These are phyloP conservation scores for Garrulus glandarius DNA, from an alignment of 2,797 vertebrate species.

Conservation along the genomic window DNA sequence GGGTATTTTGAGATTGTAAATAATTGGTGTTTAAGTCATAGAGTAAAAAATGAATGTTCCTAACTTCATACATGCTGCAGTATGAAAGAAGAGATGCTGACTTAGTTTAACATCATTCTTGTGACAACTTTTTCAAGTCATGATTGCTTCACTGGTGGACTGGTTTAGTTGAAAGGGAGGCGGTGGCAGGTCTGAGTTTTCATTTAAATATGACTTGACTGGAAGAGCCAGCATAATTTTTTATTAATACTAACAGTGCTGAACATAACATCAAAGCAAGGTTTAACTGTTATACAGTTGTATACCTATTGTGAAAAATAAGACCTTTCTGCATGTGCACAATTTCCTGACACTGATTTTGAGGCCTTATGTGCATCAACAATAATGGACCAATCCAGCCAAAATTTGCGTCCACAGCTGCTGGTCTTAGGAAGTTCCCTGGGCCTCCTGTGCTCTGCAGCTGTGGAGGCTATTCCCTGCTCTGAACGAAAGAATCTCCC, in stretches of 20 bases:
- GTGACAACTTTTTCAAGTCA: neutral
- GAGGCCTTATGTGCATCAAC: neutral
- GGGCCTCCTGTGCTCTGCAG: conserved; percentile 56
- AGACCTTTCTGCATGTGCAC: neutral
- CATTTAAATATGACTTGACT: neutral
- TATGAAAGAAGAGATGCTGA: neutral
- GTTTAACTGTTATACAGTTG: neutral
- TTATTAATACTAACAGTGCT: neutral
- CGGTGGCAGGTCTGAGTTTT: neutral
- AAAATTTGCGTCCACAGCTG: conserved; percentile 65
- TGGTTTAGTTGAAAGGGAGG: neutral
- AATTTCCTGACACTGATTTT: conserved; percentile 19
- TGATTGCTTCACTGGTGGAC: neutral
- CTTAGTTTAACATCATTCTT: neutral
- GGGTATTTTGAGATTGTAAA: neutral
- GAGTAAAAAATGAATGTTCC: neutral
- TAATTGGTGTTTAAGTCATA: neutral
- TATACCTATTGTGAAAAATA: neutral
- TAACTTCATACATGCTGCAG: neutral
- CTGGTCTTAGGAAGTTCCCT: conserved; percentile 45
- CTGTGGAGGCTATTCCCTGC: conserved; percentile 53
- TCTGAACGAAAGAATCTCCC: conserved; percentile 6
- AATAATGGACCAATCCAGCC: conserved; percentile 36
- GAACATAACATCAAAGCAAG: neutral
- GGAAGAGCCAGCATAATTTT: neutral